Evolutionary conservation across 2,797 vertebrate species (phyloP).

Genomic region (Platyrinchus mystaceus): DNA sequence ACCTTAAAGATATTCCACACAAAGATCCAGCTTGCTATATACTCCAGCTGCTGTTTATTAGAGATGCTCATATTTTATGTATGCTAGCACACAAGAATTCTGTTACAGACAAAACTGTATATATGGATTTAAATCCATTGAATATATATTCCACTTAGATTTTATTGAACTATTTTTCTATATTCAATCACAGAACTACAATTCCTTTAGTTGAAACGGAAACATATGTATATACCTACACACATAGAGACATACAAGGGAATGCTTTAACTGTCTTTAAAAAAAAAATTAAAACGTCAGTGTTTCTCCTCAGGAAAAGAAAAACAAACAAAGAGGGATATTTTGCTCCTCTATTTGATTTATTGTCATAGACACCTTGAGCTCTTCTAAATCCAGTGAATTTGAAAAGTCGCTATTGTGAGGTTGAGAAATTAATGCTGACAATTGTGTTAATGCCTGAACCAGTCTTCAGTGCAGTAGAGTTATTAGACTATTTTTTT

Average conservation of each 20-base stretch:
- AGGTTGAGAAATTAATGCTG: background rate
- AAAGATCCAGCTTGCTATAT: constrained; percentile 46
- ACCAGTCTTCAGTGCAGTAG: background rate
- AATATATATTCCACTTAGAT: background rate
- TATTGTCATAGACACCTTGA: background rate
- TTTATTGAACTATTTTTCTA: constrained; percentile 11
- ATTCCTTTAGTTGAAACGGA: background rate
- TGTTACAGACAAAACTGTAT: constrained; percentile 20
- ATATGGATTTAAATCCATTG: constrained; percentile 10
- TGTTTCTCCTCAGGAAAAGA: background rate
- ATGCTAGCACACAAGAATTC: background rate
- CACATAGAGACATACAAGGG: background rate
- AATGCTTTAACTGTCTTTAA: background rate
- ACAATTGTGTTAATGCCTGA: background rate
- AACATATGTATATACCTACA: background rate
- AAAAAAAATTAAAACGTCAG: background rate
- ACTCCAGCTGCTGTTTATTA: constrained; percentile 66
- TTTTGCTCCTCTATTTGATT: background rate
- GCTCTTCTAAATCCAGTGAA: background rate
- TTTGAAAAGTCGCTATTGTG: background rate
- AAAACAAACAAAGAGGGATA: background rate
- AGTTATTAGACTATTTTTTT: background rate
- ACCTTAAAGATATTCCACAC: constrained; percentile 60
- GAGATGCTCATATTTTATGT: constrained; percentile 54
- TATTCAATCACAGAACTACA: background rate